A percentile compares a stretch with the other conserved stretches of the same genome.
Conservation (phyloP, 2,113 vertebrate genomes). For the Telmatochromis brichardi region DNA sequence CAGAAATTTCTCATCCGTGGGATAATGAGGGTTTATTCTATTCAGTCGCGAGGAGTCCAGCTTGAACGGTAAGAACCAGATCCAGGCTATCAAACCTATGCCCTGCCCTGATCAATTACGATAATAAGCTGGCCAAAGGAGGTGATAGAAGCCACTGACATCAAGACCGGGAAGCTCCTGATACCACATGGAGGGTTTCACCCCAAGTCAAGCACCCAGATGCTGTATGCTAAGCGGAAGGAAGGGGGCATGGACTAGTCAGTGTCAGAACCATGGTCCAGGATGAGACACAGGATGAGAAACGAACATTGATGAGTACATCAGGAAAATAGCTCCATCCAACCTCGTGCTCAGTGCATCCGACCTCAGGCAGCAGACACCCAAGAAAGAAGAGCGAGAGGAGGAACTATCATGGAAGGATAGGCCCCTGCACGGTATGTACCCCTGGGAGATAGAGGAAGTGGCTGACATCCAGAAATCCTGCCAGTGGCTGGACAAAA, state of each 20-base stretch:
- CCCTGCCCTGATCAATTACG: not conserved
- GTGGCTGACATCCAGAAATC: not conserved
- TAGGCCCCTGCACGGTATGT: not conserved
- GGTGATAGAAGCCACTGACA: not conserved
- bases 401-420: not conserved
- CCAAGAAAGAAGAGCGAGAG: not conserved
- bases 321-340: not conserved
- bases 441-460: not conserved
- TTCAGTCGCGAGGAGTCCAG: not conserved
- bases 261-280: not conserved
- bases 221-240: not conserved
- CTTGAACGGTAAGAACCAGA: not conserved
- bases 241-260: not conserved
- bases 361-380: not conserved
- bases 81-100: not conserved
- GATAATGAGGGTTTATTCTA: not conserved
- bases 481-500: not conserved
- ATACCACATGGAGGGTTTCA: not conserved
- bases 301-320: not conserved
- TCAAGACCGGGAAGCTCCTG: not conserved
- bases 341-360: not conserved
- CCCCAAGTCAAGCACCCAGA: not conserved
- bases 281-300: not conserved
- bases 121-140: not conserved
- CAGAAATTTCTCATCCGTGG: not conserved